Base-by-base conservation (phyloP, 2,797 vertebrate species). In the Echiichthys vipera region DNA sequence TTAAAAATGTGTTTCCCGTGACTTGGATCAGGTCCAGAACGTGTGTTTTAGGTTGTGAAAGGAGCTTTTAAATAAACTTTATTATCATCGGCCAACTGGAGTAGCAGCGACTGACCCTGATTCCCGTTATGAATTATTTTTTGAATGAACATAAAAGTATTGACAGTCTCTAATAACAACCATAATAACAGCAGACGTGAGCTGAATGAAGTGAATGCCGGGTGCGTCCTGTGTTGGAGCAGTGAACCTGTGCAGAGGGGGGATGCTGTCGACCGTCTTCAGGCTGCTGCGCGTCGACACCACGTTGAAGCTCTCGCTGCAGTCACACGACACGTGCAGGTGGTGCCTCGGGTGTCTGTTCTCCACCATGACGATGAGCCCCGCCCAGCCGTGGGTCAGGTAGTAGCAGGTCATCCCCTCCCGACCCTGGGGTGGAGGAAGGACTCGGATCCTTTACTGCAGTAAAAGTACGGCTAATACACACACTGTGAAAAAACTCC, bases 391-490 rank as follows among this genome's bases (percentile, higher is more conserved):
- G 0, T 98, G 97, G 0, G 97, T 98, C 91, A 98, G 92, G 89
- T 98, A 98, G 92, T 98, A 98, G 79, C 97, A 98, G 3, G 97
- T 98, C 97, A 98, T 98, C 37, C 97, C 97, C 88, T 98, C 97
- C 0, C 97, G 96, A 45, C 97, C 97, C 97, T 98, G 90, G 0
- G 9, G 18, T 0, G 1, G 39, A 11, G 13, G 15, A 39, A 30
- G 40, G 1, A 37, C 15, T 65, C 36, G 40, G 30, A 27, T 7
- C 12, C 22, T 22, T 18, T 30, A 8, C 14, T 22, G 12, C n/a
- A 39, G 50, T 24, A n/a, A 25, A 49, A 39, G 9, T 29, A 55
- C 40, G 4, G 45, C 7, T 15, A 15, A 4, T 20, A 4, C n/a
- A 42, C 3, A 20, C 3, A 29, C 25, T 12, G 12, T 9, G 47